Base-by-base conservation (phyloP, 2,797 vertebrate species). In the Phyllotis vaccarum region DNA sequence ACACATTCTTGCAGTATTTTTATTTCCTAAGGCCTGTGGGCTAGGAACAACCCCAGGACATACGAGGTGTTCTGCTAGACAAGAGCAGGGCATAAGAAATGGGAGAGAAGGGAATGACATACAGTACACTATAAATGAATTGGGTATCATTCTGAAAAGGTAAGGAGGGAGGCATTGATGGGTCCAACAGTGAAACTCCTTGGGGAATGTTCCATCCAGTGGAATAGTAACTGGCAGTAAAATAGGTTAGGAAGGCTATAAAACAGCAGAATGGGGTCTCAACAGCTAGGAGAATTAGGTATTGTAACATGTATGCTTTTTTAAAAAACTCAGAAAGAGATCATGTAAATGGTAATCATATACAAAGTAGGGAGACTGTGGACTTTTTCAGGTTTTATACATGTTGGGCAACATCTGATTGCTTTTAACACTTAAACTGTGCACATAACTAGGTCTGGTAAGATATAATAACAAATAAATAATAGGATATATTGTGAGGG, bases 401-500 rank as follows among this genome's bases (percentile, higher is more conserved):
- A 62, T 56, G 82, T 91, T 91, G 52, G 81, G n/a, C 34, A 80
- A 66, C 88, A 46, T 54, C 83, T 34, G 83, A 0, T 74, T 85
- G 24, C 17, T 96, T 76, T 74, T 82, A 82, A 7, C 14, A 68
- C 76, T 80, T 96, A 87, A 93, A 70, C 10, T 75, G 14, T 5
- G 34, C 24, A 9, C 68, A 54, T 66, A 31, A 92, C 66, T 76
- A 64, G 13, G 14, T 91, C 95, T 89, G 29, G 52, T 64, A 89
- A 94, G 21, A 74, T 46, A 79, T 72, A 86, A 88, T 89, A 70
- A 68, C 60, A 94, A 88, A 40, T 34, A 46, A 94, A 58, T 81
- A 86, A 93, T 43, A 21, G 27, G 62, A 0, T 85, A 43, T 90
- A 80, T 95, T 95, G 88, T 34, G 27, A 74, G 46, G n/a, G n/a